phyloP scores from a whole-genome alignment of 2,113 vertebrate genomes.

The Harpagus bidentatus region DNA sequence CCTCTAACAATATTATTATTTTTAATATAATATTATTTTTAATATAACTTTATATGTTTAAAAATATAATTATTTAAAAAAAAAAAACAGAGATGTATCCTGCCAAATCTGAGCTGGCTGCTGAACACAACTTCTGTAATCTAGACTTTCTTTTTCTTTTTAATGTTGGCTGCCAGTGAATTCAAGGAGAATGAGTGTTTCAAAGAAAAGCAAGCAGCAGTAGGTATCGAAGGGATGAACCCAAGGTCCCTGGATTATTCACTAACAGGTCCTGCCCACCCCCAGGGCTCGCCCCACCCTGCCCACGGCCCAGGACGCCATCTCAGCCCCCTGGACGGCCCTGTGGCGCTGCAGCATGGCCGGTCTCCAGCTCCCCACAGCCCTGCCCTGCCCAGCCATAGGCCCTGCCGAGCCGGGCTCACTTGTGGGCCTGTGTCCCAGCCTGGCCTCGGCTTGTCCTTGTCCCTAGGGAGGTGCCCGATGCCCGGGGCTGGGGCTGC shows the following conservation, averaged over 20 bases:
- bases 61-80: not conserved
- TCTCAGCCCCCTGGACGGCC: not conserved
- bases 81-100: not conserved
- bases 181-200: not conserved
- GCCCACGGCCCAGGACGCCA: too few relatives aligned
- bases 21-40: not conserved
- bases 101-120: not conserved
- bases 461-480: rapidly evolving
- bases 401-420: rapidly evolving
- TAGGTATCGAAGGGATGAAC: not conserved
- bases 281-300: rapidly evolving
- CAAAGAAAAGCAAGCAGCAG: not conserved
- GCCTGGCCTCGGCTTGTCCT: rapidly evolving
- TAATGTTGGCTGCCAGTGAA: not conserved
- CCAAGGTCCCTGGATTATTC: not conserved
- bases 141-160: not conserved
- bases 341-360: rapidly evolving
- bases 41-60: not conserved
- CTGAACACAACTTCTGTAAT: not conserved
- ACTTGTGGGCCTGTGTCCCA: not conserved
- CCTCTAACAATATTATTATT: not conserved
- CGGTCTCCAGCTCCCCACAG: rapidly evolving
- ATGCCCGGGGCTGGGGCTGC: rapidly evolving
- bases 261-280: not conserved
- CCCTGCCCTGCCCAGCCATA: not conserved